Evolutionary conservation across 2,888 invertebrate species (phyloP).

Genomic region (Chloromyia formosa): DNA sequence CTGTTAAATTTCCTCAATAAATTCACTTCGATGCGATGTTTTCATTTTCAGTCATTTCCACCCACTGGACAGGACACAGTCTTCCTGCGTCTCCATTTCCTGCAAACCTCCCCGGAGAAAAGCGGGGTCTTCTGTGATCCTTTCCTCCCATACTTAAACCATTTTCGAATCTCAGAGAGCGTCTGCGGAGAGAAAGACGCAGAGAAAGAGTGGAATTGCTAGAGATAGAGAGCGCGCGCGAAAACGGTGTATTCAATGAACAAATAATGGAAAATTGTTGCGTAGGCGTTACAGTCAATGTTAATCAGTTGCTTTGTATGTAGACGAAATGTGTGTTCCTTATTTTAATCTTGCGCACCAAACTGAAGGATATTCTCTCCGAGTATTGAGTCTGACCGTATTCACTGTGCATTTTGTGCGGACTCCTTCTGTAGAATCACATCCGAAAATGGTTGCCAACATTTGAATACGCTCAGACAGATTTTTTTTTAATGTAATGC

Average conservation of each 20-base stretch:
- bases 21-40: not conserved
- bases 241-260: no score
- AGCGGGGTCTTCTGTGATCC: no score
- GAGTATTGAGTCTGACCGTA: conserved; percentile 23
- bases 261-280: conserved; percentile 16
- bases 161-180: no score
- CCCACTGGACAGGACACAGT: not conserved
- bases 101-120: not conserved
- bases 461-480: conserved; percentile 34
- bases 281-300: conserved; percentile 32
- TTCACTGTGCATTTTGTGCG: not conserved
- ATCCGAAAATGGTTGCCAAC: conserved; percentile 7
- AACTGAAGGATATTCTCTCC: not conserved
- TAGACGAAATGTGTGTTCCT: not conserved
- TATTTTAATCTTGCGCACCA: no score
- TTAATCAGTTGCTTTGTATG: conserved; percentile 30
- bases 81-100: not conserved
- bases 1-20: no score
- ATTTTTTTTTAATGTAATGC: not conserved
- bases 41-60: not conserved
- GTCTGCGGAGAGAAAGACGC: no score
- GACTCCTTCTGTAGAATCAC: not conserved
- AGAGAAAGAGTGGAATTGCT: no score
- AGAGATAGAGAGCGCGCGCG: no score
- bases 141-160: no score